Percentiles rank a stretch among this genome's conserved stretches.
Conservation (phyloP, 2,113 vertebrate genomes). For the Dromas ardeola region DNA sequence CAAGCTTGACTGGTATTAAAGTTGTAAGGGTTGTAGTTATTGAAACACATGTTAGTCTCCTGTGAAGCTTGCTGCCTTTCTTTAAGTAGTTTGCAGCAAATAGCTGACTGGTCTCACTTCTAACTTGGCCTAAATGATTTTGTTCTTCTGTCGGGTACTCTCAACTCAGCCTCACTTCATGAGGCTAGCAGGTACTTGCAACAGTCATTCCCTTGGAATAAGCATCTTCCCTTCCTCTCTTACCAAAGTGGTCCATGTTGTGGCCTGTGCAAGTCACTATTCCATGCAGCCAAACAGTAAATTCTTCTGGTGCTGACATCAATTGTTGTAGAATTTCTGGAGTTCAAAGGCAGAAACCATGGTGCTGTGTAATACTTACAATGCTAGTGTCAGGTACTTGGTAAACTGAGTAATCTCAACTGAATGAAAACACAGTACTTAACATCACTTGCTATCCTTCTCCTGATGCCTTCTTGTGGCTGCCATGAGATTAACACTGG, state of each 20-base stretch:
- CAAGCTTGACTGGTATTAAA: neutral
- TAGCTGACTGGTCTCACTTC: neutral
- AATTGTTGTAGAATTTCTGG: neutral
- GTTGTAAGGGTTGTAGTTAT: neutral
- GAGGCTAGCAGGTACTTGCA: neutral
- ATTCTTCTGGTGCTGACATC: neutral
- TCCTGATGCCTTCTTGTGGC: neutral
- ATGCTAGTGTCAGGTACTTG: neutral
- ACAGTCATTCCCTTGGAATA: neutral
- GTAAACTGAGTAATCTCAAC: neutral
- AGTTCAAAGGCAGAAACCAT: neutral
- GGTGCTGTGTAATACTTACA: neutral
- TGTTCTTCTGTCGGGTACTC: neutral
- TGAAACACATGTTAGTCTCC: neutral
- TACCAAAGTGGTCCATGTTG: neutral
- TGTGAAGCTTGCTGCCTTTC: neutral
- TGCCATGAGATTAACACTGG: neutral
- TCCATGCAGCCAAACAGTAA: neutral
- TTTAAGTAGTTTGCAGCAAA: neutral
- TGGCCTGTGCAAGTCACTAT: neutral
- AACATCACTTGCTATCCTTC: neutral
- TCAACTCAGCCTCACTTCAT: neutral
- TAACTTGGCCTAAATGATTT: neutral
- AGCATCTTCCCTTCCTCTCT: neutral
- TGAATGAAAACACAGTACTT: neutral